Evolutionary conservation across 2,888 invertebrate species (phyloP).

Genomic region (Ernsta delagoae): DNA sequence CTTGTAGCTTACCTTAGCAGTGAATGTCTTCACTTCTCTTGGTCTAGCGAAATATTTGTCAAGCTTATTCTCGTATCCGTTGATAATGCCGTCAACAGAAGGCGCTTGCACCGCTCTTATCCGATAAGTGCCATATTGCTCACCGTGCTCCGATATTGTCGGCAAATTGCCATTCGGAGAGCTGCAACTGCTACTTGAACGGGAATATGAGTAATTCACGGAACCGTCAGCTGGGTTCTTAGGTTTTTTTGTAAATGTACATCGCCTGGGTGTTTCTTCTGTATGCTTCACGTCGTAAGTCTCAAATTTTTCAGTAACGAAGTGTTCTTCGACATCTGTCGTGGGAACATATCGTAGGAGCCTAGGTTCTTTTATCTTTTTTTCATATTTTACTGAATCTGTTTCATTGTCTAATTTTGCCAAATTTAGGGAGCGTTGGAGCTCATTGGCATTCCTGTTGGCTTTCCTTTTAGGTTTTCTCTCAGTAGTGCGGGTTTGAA

Average conservation of each 20-base stretch:
- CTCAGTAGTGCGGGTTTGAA: slow-evolving; percentile 67
- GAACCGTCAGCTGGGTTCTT: slow-evolving; percentile 77
- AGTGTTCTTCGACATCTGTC: slow-evolving; percentile 72
- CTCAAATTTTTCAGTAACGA: slow-evolving; percentile 73
- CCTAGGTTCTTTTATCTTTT: slow-evolving; percentile 73
- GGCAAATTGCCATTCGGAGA: slow-evolving; percentile 76
- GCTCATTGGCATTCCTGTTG: slow-evolving; percentile 68
- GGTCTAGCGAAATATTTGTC: slow-evolving; percentile 77
- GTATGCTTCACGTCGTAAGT: slow-evolving; percentile 72
- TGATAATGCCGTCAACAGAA: slow-evolving; percentile 54
- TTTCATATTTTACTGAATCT: slow-evolving; percentile 75
- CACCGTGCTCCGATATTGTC: slow-evolving; percentile 75
- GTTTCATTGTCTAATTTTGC: slow-evolving; percentile 77
- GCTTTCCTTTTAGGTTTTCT: slow-evolving; percentile 66
- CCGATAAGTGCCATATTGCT: slow-evolving; percentile 71
- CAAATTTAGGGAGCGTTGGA: slow-evolving; percentile 65
- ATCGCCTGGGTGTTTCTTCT: slow-evolving; percentile 66
- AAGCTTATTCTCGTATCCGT: slow-evolving; percentile 68
- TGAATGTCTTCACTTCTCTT: slow-evolving; percentile 64
- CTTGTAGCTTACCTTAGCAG: slow-evolving; percentile 69
- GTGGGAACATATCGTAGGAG: slow-evolving; percentile 74
- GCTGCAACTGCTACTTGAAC: slow-evolving; percentile 76
- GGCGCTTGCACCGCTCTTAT: slow-evolving; percentile 56
- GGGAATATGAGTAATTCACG: slow-evolving; percentile 73
- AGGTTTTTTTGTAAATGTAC: slow-evolving; percentile 73